Percentiles rank a stretch among this genome's conserved stretches.
Conservation (phyloP, 2,113 vertebrate species). For the Nestor notabilis region DNA sequence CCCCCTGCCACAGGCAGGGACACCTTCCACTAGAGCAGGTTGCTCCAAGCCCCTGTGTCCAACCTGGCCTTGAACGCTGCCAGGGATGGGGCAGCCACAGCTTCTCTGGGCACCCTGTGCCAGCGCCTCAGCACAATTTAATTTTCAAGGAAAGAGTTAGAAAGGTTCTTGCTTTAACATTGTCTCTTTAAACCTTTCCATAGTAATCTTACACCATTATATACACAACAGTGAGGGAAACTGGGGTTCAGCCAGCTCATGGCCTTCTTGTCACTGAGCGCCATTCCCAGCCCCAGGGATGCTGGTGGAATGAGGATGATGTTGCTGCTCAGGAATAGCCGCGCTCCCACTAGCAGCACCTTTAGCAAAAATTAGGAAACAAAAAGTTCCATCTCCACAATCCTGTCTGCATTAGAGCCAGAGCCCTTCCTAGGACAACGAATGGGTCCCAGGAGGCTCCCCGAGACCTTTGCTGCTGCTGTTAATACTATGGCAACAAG, state of each 20-base stretch:
- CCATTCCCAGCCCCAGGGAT: not conserved
- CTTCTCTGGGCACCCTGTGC: not conserved
- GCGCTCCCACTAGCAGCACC: rapidly evolving
- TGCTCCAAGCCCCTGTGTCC: not conserved
- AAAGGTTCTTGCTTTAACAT: not conserved
- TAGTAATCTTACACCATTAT: not conserved
- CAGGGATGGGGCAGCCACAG: not conserved
- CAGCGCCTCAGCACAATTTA: not conserved
- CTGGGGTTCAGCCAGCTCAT: not conserved
- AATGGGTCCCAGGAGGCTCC: not conserved
- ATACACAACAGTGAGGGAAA: not conserved
- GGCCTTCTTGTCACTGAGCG: not conserved
- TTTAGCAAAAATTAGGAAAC: not conserved
- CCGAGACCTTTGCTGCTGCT: rapidly evolving
- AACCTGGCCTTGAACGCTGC: not conserved
- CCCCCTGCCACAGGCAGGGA: not conserved
- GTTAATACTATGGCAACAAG: conserved; percentile 37
- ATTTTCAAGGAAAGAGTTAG: not conserved
- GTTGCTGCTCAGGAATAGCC: not conserved
- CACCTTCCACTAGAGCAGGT: not conserved
- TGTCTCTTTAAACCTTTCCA: not conserved
- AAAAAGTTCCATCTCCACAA: not conserved
- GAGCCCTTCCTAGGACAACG: not conserved
- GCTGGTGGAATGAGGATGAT: not conserved
- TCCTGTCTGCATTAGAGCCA: not conserved